Base-by-base conservation (phyloP, 2,888 invertebrate genomes). In the Chymomyza amoena region DNA sequence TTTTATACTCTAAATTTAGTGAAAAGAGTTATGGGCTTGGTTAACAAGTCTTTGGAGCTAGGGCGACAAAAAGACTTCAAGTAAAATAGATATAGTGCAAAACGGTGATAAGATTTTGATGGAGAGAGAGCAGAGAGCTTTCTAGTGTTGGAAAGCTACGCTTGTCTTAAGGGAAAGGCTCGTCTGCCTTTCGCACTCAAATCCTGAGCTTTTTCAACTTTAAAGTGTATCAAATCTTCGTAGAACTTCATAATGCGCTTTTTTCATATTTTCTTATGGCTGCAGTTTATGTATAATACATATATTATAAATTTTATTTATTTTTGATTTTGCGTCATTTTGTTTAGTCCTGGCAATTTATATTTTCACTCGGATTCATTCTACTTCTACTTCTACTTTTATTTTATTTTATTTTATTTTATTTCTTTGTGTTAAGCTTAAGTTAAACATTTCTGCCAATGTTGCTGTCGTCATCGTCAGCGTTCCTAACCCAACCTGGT, bases 361-460 rank as follows among this genome's bases (percentile, higher is more conserved):
- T 57, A 64, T 68, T 54, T 10, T 64, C 36, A 52, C 62, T 50
- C 25, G 68, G 32, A n/a, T 25, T 15, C 10, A 9, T 18, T 51
- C 20, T 62, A 15, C 16, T 18, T 51, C 20, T 62, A 15, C 62
- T 28, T 25, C 10, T 25, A 25, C 4, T 1, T 25, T 32, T n/a
- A 32, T 15, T 25, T 64, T 18, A 3, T 39, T 52, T 64, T 25
- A 25, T 25, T 45, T 39, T 32, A 16, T 36, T 65, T 36, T 65
- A n/a, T 60, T 15, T 60, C 56, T 56, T 54, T 64, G 57, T 25
- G 57, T 71, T 61, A 66, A 72, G 75, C 70, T 70, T 28, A 69
- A 72, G 72, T 72, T 61, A 68, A 74, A 69, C 72, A 70, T 74
- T 75, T 75, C 68, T 66, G 66, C 52, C 66, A 68, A 70, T 75